Conservation (phyloP, 2,888 invertebrate species). For the Esperia sulphurella region DNA sequence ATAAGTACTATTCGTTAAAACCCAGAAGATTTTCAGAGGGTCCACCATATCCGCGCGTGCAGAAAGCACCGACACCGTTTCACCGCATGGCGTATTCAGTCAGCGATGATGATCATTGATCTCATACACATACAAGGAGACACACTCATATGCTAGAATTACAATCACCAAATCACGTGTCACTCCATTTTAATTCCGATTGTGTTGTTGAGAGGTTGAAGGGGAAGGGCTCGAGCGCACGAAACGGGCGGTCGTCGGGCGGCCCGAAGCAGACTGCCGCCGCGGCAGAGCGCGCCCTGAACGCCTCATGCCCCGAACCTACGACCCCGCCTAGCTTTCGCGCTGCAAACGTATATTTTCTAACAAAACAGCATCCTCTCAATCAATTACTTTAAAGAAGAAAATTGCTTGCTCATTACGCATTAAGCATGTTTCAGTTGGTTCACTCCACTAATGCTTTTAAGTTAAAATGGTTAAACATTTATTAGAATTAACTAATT, state of each 20-base stretch:
- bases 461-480: too few relatives aligned
- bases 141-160: slow-evolving; percentile 35
- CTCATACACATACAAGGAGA: slow-evolving; percentile 23
- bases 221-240: slow-evolving; percentile 23
- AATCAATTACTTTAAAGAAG: slow-evolving; percentile 17
- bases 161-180: slow-evolving; percentile 40
- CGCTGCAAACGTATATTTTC: slow-evolving; percentile 51
- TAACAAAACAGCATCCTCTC: slow-evolving; percentile 39
- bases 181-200: slow-evolving; percentile 30
- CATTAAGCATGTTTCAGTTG: too few relatives aligned
- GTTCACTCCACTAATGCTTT: too few relatives aligned
- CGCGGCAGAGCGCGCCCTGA: slow-evolving; percentile 45
- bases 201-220: slow-evolving; percentile 7
- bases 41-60: slow-evolving; percentile 84
- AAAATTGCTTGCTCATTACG: background rate
- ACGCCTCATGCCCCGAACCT: background rate
- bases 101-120: background rate
- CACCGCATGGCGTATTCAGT: slow-evolving; percentile 67
- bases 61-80: slow-evolving; percentile 52
- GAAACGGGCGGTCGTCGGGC: slow-evolving; percentile 54
- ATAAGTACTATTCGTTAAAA: slow-evolving; percentile 90
- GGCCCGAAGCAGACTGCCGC: slow-evolving; percentile 72
- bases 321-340: slow-evolving; percentile 60
- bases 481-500: too few relatives aligned
- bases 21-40: slow-evolving; percentile 91